Base-by-base conservation (phyloP, 53 echinoderm and acorn worm genomes). In the Antedon mediterranea region DNA sequence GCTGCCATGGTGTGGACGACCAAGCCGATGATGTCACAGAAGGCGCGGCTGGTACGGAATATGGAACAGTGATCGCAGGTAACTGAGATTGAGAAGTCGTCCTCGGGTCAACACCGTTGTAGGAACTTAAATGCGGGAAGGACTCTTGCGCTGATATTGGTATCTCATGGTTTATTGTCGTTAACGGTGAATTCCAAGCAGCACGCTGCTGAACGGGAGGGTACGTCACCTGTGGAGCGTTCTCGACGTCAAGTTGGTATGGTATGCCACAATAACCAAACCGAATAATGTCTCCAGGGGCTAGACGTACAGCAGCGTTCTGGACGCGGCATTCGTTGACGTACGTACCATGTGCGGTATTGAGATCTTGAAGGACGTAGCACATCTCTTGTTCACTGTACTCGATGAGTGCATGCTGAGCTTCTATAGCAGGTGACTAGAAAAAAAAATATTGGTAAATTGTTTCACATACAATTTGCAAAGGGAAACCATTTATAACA, bases 291-390 rank as follows among this genome's bases (percentile, higher is more conserved):
- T 97, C 97, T 9, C 97, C 97, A 0, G 97, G 89, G 1, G 97
- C 92, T 31, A 97, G 79, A 43, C 97, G 75, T 28, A 97, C 97
- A 1, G 92, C 89, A 6, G 97, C 97, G 78, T 97, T 97, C 86
- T 97, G 97, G 7, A 97, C 90, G 27, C 97, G 81, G 43, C 97
- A 97, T 75, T 97, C 97, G 34, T 97, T 97, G 41, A 97, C 97
- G 75, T 97, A 97, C 0, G 97, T 97, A 18, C 97, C 97, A 31
- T 92, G 89, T 30, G 97, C 97, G 27, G 92, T 92, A 81, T 97
- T 97, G 28, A 97, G 84, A 76, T 97, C 97, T 81, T 97, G 97
- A 31, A 97, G 84, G 18, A 97, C 88, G 34, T 84, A 97, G 80
- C 97, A 97, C 43, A 26, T 74, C 75, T 97, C 97, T 0, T 33